A percentile compares a stretch with the other conserved stretches of the same genome.
Evolutionary conservation across 1,140 invertebrate species (phyloP).

Genomic region (Heliconius himera): DNA sequence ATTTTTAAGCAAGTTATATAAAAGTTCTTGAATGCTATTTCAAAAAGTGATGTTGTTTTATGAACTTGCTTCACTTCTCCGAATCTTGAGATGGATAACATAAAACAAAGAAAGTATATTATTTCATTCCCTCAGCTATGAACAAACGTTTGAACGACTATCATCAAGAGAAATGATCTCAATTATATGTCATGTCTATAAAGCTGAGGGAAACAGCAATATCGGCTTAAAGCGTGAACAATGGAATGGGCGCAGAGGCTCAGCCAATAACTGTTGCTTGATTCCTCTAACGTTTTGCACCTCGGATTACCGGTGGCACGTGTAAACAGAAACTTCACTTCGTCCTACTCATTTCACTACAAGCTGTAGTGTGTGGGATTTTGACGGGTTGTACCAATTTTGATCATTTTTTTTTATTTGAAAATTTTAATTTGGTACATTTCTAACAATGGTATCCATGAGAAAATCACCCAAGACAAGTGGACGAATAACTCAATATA

Average conservation of each 20-base stretch:
- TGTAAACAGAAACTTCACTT: conserved; percentile 36
- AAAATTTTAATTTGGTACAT: too few relatives aligned
- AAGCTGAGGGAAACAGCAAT: conserved; percentile 34
- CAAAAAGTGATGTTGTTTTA: not conserved
- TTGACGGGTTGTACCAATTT: too few relatives aligned
- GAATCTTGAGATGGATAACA: not conserved
- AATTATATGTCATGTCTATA: conserved; percentile 19
- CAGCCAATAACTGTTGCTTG: conserved; percentile 58
- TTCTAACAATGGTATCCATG: too few relatives aligned
- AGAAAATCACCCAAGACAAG: too few relatives aligned
- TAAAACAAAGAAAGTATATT: not conserved
- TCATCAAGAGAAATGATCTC: conserved; percentile 15
- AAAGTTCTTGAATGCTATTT: not conserved
- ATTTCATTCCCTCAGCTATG: not conserved
- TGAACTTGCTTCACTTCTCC: too few relatives aligned
- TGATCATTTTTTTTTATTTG: too few relatives aligned
- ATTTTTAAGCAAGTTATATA: conserved; percentile 1
- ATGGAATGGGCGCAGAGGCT: conserved; percentile 46
- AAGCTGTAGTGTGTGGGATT: not conserved
- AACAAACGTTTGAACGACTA: not conserved
- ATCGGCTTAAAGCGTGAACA: conserved; percentile 47
- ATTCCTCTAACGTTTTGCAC: conserved; percentile 52
- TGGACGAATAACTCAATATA: too few relatives aligned
- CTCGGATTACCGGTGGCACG: conserved; percentile 54
- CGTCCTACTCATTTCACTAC: conserved; percentile 19